Evolutionary conservation across 1,140 invertebrate species (phyloP), one percentile per base, ranked within the genome.

Genomic region (Bombus confusus): DNA sequence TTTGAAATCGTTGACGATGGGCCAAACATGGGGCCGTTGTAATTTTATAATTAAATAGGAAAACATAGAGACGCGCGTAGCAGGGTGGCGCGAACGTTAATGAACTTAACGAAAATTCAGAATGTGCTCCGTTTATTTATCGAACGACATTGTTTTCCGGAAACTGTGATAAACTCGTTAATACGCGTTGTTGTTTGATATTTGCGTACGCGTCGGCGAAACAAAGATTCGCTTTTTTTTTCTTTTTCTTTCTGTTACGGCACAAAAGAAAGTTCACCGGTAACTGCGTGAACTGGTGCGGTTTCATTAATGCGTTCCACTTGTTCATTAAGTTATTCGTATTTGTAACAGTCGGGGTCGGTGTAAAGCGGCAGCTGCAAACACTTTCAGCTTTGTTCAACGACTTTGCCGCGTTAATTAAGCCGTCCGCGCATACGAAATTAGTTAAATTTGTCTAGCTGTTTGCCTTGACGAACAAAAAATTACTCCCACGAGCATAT

Each of bases 241-340:
- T 31, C 8, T 10, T 18, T 1, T 37, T 0, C 34, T 5, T 31
- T 1, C 3, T 39, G 37, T 13, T 9, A 1, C 39, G 5, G 39
- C 37, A 37, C 13, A 39, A 47, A 82, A 75, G 72, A 76, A 76
- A 37, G 31, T 66, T 75, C 47, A 9, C 31, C 15, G 15, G 72
- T 31, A 76, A 66, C n/a, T 31, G 59, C 9, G 57, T 3, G 39
- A 34, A 68, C 31, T 3, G n/a, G 1, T 31, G 73, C 41, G 80
- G 41, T 83, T 37, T 66, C 80, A 31, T 76, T 76, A 83, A 83
- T 37, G 59, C 6, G 47, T 83, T 66, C 43, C 81, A 76, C 74
- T 83, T 76, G 59, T 83, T 76, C 81, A 41, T 83, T 76, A 83
- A 52, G 59, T 83, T 76, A 76, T 74, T 82, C 72, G 66, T 83